Percentiles rank a stretch among this genome's conserved stretches.
phyloP scores from a whole-genome alignment of 2,113 vertebrate genomes.

The Etia nguti region DNA sequence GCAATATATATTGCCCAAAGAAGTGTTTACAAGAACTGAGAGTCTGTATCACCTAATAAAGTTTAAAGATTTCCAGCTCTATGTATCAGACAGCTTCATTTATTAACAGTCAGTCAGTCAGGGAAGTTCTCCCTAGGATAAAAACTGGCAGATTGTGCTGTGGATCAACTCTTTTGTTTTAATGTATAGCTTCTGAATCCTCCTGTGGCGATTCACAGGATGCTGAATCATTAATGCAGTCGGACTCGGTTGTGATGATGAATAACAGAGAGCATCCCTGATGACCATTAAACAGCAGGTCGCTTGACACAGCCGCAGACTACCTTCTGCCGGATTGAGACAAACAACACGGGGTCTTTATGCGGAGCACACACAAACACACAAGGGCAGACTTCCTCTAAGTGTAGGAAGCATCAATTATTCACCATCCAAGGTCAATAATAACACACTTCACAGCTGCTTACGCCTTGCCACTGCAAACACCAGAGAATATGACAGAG shows the following conservation, averaged over 20 bases:
- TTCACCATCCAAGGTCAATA: constrained; percentile 36
- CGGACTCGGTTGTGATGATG: not conserved
- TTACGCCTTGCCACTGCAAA: not conserved
- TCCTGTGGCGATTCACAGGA: not conserved
- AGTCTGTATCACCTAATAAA: constrained; percentile 12
- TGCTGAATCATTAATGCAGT: constrained; percentile 44
- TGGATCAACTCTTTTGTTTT: not conserved
- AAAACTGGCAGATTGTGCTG: not conserved
- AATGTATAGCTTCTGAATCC: not conserved
- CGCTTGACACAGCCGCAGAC: not conserved
- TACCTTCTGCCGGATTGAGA: not conserved
- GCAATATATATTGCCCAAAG: not conserved
- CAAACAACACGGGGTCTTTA: not conserved
- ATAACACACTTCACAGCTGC: not conserved
- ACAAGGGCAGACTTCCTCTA: not conserved
- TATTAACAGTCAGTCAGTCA: not conserved
- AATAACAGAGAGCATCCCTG: not conserved
- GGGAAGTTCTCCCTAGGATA: not conserved
- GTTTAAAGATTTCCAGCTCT: not conserved
- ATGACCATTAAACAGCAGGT: constrained; percentile 28
- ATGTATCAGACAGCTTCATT: not conserved
- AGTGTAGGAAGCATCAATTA: constrained; percentile 19
- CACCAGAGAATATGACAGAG: not conserved
- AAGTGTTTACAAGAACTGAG: not conserved
- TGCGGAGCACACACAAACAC: not conserved